Percentiles rank a stretch among this genome's conserved stretches.
phyloP scores from a whole-genome alignment of 2,797 vertebrate genomes.

The Loris lydekkerianus region DNA sequence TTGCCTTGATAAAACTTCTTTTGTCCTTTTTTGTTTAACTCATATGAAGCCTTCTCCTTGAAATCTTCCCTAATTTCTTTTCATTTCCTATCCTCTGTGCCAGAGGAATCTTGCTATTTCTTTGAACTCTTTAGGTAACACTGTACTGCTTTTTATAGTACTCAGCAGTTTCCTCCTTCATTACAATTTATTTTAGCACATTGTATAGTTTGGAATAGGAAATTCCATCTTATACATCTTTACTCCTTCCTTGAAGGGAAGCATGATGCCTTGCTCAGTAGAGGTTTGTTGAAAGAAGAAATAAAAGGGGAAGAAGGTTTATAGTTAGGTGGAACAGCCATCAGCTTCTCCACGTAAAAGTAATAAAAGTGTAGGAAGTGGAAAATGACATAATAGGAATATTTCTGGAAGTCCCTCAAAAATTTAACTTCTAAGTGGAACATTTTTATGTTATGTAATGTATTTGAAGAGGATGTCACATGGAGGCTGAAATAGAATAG shows the following conservation, averaged over 20 bases:
- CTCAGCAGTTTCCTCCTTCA: neutral
- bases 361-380: constrained; percentile 44
- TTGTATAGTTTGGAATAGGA: neutral
- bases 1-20: neutral
- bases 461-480: constrained; percentile 31
- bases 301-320: constrained; percentile 3
- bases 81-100: neutral
- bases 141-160: neutral
- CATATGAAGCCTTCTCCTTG: neutral
- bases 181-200: constrained; percentile 12
- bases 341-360: neutral
- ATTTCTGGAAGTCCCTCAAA: constrained; percentile 37
- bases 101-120: neutral
- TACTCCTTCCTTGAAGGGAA: neutral
- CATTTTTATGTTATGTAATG: constrained; percentile 30
- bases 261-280: neutral
- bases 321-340: neutral
- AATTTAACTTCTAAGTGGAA: constrained; percentile 44
- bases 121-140: neutral
- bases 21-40: constrained; percentile 12
- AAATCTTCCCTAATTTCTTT: neutral
- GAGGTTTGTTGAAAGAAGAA: constrained; percentile 57
- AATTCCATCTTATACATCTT: neutral
- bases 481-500: constrained; percentile 46
- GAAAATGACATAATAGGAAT: neutral